Evolutionary conservation across 2,888 invertebrate species (phyloP), one percentile per base, ranked within the genome.

Genomic region (Drosophila nr. fundita): DNA sequence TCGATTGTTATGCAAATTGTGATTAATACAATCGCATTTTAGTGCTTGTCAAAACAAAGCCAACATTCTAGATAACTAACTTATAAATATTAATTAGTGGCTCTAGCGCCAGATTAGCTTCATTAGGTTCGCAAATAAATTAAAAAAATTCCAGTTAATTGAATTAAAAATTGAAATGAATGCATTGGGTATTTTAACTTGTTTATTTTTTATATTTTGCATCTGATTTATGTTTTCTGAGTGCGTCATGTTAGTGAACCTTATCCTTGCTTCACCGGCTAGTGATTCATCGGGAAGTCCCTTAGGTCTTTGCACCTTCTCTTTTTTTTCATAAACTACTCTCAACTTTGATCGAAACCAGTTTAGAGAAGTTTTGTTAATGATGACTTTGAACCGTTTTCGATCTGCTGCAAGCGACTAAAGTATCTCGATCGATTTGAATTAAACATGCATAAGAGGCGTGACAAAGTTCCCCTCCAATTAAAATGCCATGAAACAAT

Each of bases 271-370:
- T 2, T 2, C 4, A 1, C 5, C 11, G 36, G 4, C 13, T n/a
- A 38, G 8, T 72, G 77, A 68, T n/a, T 77, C 77, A 76, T 48
- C 32, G 64, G 63, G 59, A 65, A 73, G 40, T 42, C 59, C 76
- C 61, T 52, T 32, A 36, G 1, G 15, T 24, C 24, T 34, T 10
- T 52, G 21, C 21, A 49, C 34, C 45, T 45, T 24, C 15, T 21
- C 21, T 45, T 45, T 45, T 45, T 67, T 21, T 36, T 65, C 30
- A 59, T 13, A 18, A 24, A 7, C 21, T 15, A 45, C 2, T 2
- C 15, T 24, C 2, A 15, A 15, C 29, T 30, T 2, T 11, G 11
- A 29, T n/a, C 13, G 6, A 24, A 77, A 78, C 70, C 77, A 54
- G 77, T 78, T 64, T 30, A 36, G 57, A 32, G 21, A 40, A 29